Base-by-base conservation (phyloP, 2,113 vertebrate genomes). In the Pelecanus crispus region DNA sequence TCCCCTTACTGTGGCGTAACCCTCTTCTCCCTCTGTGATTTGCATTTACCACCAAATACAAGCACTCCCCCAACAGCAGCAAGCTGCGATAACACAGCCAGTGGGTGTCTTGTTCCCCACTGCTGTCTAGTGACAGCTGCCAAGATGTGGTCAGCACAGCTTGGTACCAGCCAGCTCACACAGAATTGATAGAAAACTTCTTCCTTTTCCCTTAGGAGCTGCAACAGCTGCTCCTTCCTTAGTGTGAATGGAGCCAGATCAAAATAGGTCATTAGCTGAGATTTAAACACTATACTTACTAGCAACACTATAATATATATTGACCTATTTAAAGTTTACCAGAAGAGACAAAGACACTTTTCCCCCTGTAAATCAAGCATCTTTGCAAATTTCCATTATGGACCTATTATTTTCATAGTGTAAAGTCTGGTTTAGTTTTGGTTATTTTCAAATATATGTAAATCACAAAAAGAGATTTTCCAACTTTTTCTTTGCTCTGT, bases 141-240 rank as follows among this genome's bases (percentile, higher is more conserved):
- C 91, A 92, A 89, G 73, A 95, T 87, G 52, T 55, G 86, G 84
- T 87, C 89, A 95, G 62, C 89, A 90, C 71, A 90, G 73, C 66
- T 49, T 79, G 55, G 73, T 87, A 68, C 52, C 72, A 84, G 67
- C 36, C 78, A 80, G 81, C 62, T 93, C 66, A 52, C 50, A 86
- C 21, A 75, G 56, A 80, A 91, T 38, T 88, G 72, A 70, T 10
- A 87, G 87, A 66, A 93, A 92, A 65, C 40, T 38, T 58, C 28
- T 70, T 81, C 52, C 36, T 75, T 90, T 86, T 68, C 62, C 65
- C 63, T 59, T n/a, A 52, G 26, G 38, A 92, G 56, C 42, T 86
- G 24, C 66, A 89, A 63, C 58, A 89, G 77, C 68, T 93, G 75
- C 61, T 93, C 68, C 25, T 78, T 92, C 80, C 28, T 87, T 56